Conservation (phyloP, 2,113 vertebrate species). For the Sebastes schlegelii region DNA sequence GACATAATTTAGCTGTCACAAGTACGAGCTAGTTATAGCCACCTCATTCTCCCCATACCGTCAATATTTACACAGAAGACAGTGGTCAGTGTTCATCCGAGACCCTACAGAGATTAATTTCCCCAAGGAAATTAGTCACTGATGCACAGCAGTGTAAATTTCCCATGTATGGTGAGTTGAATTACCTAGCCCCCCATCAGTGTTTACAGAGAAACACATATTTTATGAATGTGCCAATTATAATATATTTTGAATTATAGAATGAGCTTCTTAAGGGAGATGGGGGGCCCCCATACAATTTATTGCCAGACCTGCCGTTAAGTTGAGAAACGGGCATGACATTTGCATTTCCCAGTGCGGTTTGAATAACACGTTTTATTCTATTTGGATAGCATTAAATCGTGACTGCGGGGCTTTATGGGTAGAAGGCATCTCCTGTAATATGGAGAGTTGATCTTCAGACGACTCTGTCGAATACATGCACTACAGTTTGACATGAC, state of each 20-base stretch:
- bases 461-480: constrained; percentile 33
- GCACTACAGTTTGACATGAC: background rate
- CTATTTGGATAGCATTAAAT: constrained; percentile 46
- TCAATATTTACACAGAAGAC: constrained; percentile 77
- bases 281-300: constrained; percentile 43
- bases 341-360: constrained; percentile 67
- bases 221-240: constrained; percentile 75
- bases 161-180: constrained; percentile 69
- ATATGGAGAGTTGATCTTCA: constrained; percentile 30
- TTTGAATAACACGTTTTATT: constrained; percentile 61
- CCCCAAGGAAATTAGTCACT: constrained; percentile 79
- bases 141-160: constrained; percentile 72
- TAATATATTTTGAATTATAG: constrained; percentile 75
- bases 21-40: constrained; percentile 47
- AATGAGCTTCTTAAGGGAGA: constrained; percentile 57
- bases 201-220: constrained; percentile 74
- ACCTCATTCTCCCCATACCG: constrained; percentile 38
- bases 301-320: constrained; percentile 60
- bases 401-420: constrained; percentile 30
- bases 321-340: constrained; percentile 58
- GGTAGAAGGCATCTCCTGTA: constrained; percentile 16
- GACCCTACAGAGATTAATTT: constrained; percentile 76
- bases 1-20: constrained; percentile 60
- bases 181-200: constrained; percentile 67
- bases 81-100: constrained; percentile 76